These are phyloP conservation scores for Epirrhoe tristata DNA, from an alignment of 2,888 invertebrate species.

Conservation along the genomic window DNA sequence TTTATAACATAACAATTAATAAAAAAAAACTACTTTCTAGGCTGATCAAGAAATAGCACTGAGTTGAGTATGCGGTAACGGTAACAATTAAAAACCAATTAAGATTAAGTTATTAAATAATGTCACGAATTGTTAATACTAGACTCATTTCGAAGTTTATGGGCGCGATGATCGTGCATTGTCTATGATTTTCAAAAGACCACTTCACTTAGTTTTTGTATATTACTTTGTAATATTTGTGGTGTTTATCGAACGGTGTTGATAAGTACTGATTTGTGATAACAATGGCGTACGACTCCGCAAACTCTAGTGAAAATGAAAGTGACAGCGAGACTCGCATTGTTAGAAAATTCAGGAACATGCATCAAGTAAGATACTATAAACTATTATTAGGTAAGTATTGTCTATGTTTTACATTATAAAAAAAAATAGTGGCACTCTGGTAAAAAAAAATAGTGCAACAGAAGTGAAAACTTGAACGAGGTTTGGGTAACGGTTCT, in stretches of 20 bases:
- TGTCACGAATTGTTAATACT: constrained; percentile 11
- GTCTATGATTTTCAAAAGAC: constrained; percentile 4
- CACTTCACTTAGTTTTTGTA: neutral
- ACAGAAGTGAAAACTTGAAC: too few relatives aligned
- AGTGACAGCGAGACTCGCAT: constrained; percentile 51
- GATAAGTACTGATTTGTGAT: neutral
- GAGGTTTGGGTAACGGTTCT: too few relatives aligned
- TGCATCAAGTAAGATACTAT: constrained; percentile 29
- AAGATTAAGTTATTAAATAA: constrained; percentile 19
- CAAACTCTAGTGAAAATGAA: constrained; percentile 41
- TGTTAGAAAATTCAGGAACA: constrained; percentile 42
- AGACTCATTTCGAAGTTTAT: constrained; percentile 18
- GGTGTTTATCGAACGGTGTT: neutral
- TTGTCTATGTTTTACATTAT: too few relatives aligned
- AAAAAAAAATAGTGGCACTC: too few relatives aligned
- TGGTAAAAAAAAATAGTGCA: too few relatives aligned
- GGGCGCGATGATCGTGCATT: constrained; percentile 15
- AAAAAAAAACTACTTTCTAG: too few relatives aligned
- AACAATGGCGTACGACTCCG: constrained; percentile 39
- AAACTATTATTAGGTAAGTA: neutral
- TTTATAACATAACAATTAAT: too few relatives aligned
- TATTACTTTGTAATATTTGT: neutral
- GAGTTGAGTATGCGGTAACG: neutral
- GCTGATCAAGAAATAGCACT: constrained; percentile 6
- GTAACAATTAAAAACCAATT: constrained; percentile 30